Evolutionary conservation across 1,140 invertebrate species (phyloP).

Genomic region (Papilio aristodemus): DNA sequence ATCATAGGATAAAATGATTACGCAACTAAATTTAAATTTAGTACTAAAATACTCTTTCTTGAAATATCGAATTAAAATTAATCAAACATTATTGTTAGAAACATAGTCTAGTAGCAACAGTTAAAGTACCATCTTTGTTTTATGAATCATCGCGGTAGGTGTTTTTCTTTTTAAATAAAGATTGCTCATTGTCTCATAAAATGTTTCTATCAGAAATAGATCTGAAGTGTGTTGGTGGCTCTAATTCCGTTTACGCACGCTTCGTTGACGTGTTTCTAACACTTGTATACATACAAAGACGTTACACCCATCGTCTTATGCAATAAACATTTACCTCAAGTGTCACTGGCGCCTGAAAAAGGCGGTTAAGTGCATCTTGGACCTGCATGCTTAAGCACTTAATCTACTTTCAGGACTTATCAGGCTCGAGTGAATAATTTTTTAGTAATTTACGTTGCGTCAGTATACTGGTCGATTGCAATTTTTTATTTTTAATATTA

Average conservation of each 20-base stretch:
- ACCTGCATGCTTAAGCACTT: slow-evolving; percentile 21
- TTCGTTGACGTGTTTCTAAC: slow-evolving; percentile 6
- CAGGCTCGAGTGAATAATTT: neutral
- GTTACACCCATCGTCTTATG: neutral
- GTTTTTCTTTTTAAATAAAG: slow-evolving; percentile 6
- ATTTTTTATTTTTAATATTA: no score
- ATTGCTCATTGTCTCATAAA: slow-evolving; percentile 8
- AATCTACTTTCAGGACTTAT: slow-evolving; percentile 24
- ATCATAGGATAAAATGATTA: no score
- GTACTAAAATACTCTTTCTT: no score
- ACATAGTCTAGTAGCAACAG: neutral
- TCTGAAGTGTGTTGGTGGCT: neutral
- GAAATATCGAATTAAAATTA: neutral
- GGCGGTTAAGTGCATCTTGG: slow-evolving; percentile 18
- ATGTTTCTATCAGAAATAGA: slow-evolving; percentile 21
- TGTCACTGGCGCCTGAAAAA: slow-evolving; percentile 10
- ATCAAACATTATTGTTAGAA: neutral
- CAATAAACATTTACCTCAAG: slow-evolving; percentile 23
- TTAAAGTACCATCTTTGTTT: neutral
- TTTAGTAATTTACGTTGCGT: no score
- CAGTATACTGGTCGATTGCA: no score
- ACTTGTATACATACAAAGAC: slow-evolving; percentile 8
- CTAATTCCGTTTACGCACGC: slow-evolving; percentile 16
- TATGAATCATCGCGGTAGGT: neutral
- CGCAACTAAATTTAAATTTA: no score